Evolutionary conservation across 2,888 invertebrate genomes (phyloP), one percentile per base, ranked within the genome.

Genomic region (Lapara coniferarum): DNA sequence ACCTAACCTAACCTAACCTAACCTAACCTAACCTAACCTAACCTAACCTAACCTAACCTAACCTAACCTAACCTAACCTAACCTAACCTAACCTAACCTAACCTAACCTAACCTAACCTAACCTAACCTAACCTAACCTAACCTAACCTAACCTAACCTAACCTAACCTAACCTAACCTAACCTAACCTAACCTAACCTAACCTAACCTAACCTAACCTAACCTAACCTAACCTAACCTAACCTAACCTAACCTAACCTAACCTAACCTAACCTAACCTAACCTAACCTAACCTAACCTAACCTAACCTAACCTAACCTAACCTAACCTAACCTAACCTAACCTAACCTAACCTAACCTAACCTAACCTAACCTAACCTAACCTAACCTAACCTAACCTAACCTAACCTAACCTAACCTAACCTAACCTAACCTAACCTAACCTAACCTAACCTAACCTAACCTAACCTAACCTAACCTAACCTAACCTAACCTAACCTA

Each of bases 141-240:
- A 59, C 51, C 51, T 51, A 51, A 51, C 51, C 51, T 51, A 51
- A 51, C 51, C 51, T 51, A 51, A 51, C 51, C 51, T 51, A 51
- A 51, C 51, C 51, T n/a, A 71, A 70, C 70, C 72, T 72, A 72
- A 72, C 71, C 74, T 71, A 73, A 73, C 72, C 72, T 71, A 74
- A 74, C 73, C 72, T 71, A 69, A 71, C 73, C 71, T 69, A 71
- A 71, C 72, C 72, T 67, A 72, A 72, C 73, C 74, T 71, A 73
- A 72, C 73, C 72, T 72, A 72, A 72, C 73, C 74, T 72, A 72
- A 72, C 74, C 74, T 71, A 74, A 70, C 73, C 75, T 72, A 73
- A 75, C 75, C 75, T 73, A 74, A 74, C 73, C 75, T 71, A 74
- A 74, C 76, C 74, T 73, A 76, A 74, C 75, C 74, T 74, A 75